Evolutionary conservation across 2,797 vertebrate genomes (phyloP), one percentile per base, ranked within the genome.

Genomic region (Centropyge bicolor): DNA sequence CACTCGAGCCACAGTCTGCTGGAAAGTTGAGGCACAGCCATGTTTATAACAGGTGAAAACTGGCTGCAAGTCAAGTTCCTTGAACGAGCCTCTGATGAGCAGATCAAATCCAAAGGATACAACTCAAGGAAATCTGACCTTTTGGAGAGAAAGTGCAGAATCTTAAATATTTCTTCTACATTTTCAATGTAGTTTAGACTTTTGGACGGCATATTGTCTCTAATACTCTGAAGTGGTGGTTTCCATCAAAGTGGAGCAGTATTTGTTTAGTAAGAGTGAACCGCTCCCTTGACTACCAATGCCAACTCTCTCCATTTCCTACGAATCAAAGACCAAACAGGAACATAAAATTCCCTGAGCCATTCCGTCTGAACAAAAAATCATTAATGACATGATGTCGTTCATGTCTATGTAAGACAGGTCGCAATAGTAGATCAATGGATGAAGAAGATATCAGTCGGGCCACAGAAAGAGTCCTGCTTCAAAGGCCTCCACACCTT

Each of bases 331-430:
- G 16, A 9, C 20, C 0, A 1, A 35, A 17, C 40, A 35, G 56
- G 16, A 67, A 52, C 17, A 6, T 10, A 72, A 35, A 59, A 35
- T 52, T 72, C 20, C 20, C 71, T 6, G 2, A 59, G 38, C 51
- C 46, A 16, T 51, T 49, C 12, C 16, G 16, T 38, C 40, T 13
- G 43, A 71, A 19, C n/a, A 74, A 67, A 74, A 68, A 78, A 72
- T 83, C 78, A 77, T 73, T 80, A 67, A 41, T 8, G 9, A 60
- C 69, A 3, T 35, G 55, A 55, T 35, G 66, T 70, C 17, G 51
- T 41, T 45, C 19, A 7, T 51, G 24, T 82, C 24, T 51, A 4
- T 20, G 45, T 71, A 52, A 20, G 31, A 65, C 27, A 48, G 16
- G 38, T 22, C 66, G 31, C 19, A 49, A 54, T 0, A 59, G 36